Conservation (phyloP, 2,797 vertebrate genomes). For the Leptoclinus maculatus region DNA sequence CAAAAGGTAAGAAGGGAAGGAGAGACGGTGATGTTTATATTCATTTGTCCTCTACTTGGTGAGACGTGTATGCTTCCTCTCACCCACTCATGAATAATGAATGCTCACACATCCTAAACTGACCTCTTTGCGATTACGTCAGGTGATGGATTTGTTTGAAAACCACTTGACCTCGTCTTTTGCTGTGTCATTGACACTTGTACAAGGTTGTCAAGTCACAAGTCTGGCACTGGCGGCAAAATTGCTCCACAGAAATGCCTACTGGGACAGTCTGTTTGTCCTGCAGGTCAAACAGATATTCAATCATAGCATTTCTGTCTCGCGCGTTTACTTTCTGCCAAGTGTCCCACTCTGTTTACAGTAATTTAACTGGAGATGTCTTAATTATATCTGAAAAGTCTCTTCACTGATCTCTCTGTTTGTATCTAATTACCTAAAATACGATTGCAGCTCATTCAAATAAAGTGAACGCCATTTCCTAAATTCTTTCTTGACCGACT, state of each 20-base stretch:
- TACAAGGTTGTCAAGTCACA: constrained; percentile 50
- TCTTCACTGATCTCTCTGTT: not conserved
- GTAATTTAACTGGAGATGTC: constrained; percentile 19
- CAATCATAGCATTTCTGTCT: constrained; percentile 14
- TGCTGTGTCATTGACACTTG: constrained; percentile 51
- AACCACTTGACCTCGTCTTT: constrained; percentile 65
- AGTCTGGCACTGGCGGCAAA: constrained; percentile 22
- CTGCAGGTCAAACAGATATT: constrained; percentile 37
- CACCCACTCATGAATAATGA: constrained; percentile 72
- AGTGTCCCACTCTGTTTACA: constrained; percentile 31
- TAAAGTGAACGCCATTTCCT: constrained; percentile 17
- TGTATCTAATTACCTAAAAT: constrained; percentile 33
- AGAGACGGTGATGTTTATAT: constrained; percentile 72
- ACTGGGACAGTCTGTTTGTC: not conserved
- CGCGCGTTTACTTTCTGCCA: constrained; percentile 24
- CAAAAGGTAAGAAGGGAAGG: constrained; percentile 55
- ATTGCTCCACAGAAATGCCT: constrained; percentile 7
- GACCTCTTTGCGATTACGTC: constrained; percentile 61
- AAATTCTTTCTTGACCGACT: not conserved
- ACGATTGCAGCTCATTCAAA: constrained; percentile 19
- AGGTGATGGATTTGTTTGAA: constrained; percentile 73
- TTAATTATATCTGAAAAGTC: constrained; percentile 32
- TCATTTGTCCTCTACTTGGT: constrained; percentile 70
- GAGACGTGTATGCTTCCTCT: constrained; percentile 48
- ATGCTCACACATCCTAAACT: constrained; percentile 58